These are phyloP conservation scores for Microvelia longipes DNA, from an alignment of 1,140 invertebrate species.

Conservation along the genomic window DNA sequence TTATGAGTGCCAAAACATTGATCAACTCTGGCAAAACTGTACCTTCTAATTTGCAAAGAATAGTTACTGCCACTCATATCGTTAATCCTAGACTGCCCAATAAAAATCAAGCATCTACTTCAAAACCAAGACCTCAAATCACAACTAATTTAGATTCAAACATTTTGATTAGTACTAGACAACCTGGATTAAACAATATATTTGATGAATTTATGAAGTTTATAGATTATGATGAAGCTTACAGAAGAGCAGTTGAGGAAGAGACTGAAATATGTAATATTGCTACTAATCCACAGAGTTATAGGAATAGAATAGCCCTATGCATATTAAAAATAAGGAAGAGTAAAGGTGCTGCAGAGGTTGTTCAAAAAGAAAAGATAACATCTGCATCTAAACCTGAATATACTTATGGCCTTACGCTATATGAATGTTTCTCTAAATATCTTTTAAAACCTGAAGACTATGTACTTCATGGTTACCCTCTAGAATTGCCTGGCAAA, in stretches of 20 bases:
- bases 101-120: background rate
- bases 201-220: slow-evolving; percentile 5
- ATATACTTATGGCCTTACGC: slow-evolving; percentile 1
- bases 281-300: background rate
- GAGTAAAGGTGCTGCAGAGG: background rate
- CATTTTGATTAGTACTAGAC: background rate
- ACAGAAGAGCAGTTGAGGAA: background rate
- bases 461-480: slow-evolving; percentile 1
- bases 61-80: background rate
- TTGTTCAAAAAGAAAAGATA: background rate
- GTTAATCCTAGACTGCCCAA: background rate
- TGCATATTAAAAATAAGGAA: background rate
- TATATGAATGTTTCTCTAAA: slow-evolving; percentile 5
- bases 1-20: slow-evolving; percentile 9
- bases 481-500: background rate
- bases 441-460: slow-evolving; percentile 1
- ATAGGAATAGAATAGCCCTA: background rate
- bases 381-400: background rate
- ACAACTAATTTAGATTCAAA: background rate
- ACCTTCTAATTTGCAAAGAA: background rate
- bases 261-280: background rate
- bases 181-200: slow-evolving; percentile 2
- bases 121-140: background rate
- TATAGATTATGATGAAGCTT: slow-evolving; percentile 1
- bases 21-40: background rate